Evolutionary conservation across 2,113 vertebrate genomes (phyloP), one percentile per base, ranked within the genome.

Genomic region (Phaethornis superciliosus): DNA sequence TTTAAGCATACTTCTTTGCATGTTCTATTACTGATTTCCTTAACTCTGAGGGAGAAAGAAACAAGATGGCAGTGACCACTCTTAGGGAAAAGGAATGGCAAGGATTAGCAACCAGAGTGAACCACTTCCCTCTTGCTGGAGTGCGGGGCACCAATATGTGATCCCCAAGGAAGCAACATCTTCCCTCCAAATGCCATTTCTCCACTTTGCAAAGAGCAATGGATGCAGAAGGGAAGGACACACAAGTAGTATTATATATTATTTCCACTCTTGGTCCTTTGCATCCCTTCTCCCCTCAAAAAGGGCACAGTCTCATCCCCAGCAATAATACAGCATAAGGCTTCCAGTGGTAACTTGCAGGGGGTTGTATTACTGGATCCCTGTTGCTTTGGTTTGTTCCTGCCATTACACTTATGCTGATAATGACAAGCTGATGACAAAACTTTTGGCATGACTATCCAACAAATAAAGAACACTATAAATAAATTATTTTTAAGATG

Each of bases 191-290:
- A 86, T 26, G 28, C 35, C 70, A 27, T 23, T 76, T 80, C n/a
- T 56, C 35, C 3, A 2, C 51, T 89, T 54, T 30, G 56, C 44
- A 56, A 67, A 58, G 40, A 81, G 28, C 14, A 5, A 21, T 2
- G 12, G 51, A 65, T 9, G 42, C 56, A 75, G 60, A 94, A 64
- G 0, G 2, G 60, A 85, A 83, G 51, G 52, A 90, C 20, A 26
- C 0, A 1, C 18, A 55, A 54, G 17, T 32, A 0, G 0, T 19
- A 10, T 30, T 35, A 5, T 5, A 20, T 28, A 14, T 58, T 81
- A 84, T 27, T 82, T 37, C 26, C 6, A 16, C 67, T 35, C 67
- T 35, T 8, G 1, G 10, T 37, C 40, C 46, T 72, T 51, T 32
- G 44, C 69, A 65, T 82, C 27, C 33, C 0, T 1, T 47, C 59